Evolutionary conservation across 2,113 vertebrate species (phyloP).

Genomic region (Heloderma charlesbogerti): DNA sequence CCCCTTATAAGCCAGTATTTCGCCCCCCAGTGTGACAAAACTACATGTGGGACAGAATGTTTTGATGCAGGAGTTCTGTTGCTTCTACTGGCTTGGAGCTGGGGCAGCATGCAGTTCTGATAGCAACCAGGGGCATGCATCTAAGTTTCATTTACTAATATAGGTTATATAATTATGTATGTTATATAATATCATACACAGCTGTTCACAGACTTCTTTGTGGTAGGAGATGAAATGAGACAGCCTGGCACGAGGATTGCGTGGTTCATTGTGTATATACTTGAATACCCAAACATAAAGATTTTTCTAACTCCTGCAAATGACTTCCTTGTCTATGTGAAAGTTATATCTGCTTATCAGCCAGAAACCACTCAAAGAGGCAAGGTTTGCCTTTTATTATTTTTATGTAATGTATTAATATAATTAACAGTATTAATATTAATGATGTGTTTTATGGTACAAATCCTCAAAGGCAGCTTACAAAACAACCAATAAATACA

Average conservation of each 20-base stretch:
- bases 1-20: not conserved
- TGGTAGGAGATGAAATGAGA: not conserved
- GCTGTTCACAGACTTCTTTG: not conserved
- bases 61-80: not conserved
- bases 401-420: not conserved
- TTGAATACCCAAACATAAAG: not conserved
- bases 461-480: not conserved
- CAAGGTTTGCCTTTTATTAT: accelerated
- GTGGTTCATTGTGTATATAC: not conserved
- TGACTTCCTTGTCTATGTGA: not conserved
- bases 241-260: accelerated
- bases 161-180: not conserved
- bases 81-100: not conserved
- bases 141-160: not conserved
- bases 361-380: not conserved
- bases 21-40: not conserved
- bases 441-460: not conserved
- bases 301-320: not conserved
- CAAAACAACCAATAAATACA: not conserved
- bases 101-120: not conserved
- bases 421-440: too few relatives aligned
- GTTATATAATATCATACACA: not conserved
- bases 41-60: not conserved
- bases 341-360: not conserved
- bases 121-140: not conserved